Evolutionary conservation across 2,888 invertebrate species (phyloP).

Genomic region (Spialia ferax): DNA sequence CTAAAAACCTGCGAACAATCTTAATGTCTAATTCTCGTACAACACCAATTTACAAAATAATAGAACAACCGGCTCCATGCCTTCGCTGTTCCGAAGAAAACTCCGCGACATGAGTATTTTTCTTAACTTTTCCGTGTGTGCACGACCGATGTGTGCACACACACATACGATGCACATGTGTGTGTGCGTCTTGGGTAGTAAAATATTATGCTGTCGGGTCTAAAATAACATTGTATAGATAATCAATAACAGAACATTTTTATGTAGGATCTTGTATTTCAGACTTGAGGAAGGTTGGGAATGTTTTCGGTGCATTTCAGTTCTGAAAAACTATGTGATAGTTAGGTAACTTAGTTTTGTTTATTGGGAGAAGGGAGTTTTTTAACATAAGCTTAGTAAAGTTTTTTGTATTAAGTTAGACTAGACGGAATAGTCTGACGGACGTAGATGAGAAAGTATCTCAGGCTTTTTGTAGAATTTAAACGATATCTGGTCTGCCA

Average conservation of each 20-base stretch:
- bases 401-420: too few species aligned
- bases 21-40: too few species aligned
- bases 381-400: too few species aligned
- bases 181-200: conserved; percentile 77
- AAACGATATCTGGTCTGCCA: too few species aligned
- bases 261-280: conserved; percentile 67
- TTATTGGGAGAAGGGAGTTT: too few species aligned
- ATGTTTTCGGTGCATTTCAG: conserved; percentile 4
- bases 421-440: too few species aligned
- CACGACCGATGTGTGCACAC: conserved; percentile 48
- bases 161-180: conserved; percentile 48
- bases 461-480: too few species aligned
- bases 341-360: neutral
- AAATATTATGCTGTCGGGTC: conserved; percentile 86
- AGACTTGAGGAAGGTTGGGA: conserved; percentile 49
- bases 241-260: conserved; percentile 81
- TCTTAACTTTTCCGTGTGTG: conserved; percentile 64
- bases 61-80: conserved; percentile 54
- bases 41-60: neutral
- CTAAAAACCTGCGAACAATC: too few species aligned
- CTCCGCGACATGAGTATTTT: conserved; percentile 82
- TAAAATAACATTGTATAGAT: conserved; percentile 87
- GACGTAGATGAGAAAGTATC: too few species aligned
- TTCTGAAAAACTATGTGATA: too few species aligned
- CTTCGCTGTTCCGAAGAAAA: conserved; percentile 70